These are phyloP conservation scores for Mesorhabditis belari DNA, from an alignment of 2,888 invertebrate species.

Conservation along the genomic window DNA sequence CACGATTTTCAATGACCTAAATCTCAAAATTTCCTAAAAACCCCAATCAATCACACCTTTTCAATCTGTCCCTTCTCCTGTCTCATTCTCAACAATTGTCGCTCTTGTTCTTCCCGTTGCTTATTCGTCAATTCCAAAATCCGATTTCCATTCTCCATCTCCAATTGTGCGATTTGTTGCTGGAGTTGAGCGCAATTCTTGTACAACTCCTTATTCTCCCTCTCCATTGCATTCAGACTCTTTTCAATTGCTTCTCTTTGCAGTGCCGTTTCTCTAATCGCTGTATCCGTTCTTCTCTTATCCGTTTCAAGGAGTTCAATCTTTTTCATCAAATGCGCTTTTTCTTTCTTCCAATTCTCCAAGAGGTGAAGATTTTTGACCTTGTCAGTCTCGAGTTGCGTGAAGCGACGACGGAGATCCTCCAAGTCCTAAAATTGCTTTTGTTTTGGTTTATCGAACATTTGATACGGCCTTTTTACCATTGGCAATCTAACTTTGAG, in stretches of 20 bases:
- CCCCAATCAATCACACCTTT: not conserved
- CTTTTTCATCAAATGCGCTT: constrained; percentile 43
- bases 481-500: constrained; percentile 46
- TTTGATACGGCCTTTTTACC: constrained; percentile 8
- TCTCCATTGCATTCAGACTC: constrained; percentile 52
- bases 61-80: constrained; percentile 46
- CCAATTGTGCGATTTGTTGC: constrained; percentile 51
- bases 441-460: not conserved
- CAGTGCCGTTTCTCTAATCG: constrained; percentile 50
- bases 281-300: constrained; percentile 48
- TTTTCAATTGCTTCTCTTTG: constrained; percentile 52
- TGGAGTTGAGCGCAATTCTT: constrained; percentile 52
- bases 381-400: constrained; percentile 41
- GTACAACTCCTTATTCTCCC: constrained; percentile 51
- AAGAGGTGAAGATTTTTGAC: constrained; percentile 27
- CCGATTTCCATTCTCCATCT: constrained; percentile 52
- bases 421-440: constrained; percentile 31
- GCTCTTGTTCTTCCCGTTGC: constrained; percentile 51
- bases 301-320: constrained; percentile 51
- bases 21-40: not conserved
- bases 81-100: constrained; percentile 44
- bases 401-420: constrained; percentile 40
- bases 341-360: constrained; percentile 50
- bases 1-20: constrained; percentile 47
- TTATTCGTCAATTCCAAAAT: constrained; percentile 50